Conservation (phyloP, 2,797 vertebrate species). For the Anguilla megastoma region DNA sequence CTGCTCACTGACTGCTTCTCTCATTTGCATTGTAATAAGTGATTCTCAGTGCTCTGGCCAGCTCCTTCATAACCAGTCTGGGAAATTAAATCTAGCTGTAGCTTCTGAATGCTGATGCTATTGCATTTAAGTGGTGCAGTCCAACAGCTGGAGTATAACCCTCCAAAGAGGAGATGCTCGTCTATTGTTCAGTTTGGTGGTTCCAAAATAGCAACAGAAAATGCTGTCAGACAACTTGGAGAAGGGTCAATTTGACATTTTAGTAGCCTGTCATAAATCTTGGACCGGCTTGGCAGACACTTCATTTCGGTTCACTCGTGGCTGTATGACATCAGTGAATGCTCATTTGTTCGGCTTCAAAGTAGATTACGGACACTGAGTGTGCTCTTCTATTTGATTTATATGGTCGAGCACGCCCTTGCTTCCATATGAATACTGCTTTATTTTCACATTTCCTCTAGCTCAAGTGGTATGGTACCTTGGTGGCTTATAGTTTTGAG, state of each 20-base stretch:
- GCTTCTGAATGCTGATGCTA: neutral
- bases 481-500: neutral
- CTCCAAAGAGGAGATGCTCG: neutral
- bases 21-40: constrained; percentile 3
- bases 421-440: neutral
- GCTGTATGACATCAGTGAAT: neutral
- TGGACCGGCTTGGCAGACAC: neutral
- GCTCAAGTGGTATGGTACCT: neutral
- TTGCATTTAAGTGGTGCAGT: neutral
- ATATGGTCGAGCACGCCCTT: neutral
- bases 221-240: neutral
- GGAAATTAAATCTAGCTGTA: neutral
- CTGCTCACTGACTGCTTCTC: neutral
- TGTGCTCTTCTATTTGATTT: neutral
- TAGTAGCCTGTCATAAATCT: constrained; percentile 17
- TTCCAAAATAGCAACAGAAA: neutral
- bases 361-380: constrained; percentile 21
- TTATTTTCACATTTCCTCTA: neutral
- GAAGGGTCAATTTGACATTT: constrained; percentile 6
- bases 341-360: neutral
- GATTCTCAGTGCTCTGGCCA: neutral
- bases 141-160: neutral
- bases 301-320: neutral
- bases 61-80: neutral
- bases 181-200: neutral